Percentiles rank a stretch among this genome's conserved stretches.
phyloP scores from a whole-genome alignment of 2,113 vertebrate genomes.

The Melospiza melodia region DNA sequence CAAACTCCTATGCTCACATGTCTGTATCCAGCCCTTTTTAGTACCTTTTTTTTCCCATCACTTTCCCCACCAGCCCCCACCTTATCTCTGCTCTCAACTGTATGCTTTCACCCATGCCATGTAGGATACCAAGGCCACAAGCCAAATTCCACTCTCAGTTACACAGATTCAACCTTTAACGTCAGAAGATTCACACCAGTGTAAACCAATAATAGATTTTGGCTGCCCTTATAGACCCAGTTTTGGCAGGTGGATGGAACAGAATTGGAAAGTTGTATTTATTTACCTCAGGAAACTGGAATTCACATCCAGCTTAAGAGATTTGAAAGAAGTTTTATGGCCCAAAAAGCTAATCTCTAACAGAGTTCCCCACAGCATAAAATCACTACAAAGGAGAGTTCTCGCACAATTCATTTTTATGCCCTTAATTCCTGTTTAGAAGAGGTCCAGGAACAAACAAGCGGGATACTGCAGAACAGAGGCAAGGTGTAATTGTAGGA shows the following conservation, averaged over 20 bases:
- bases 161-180: background rate
- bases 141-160: constrained; percentile 32
- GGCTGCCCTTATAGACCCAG: background rate
- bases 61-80: background rate
- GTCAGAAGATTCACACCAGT: background rate
- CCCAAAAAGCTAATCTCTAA: constrained; percentile 16
- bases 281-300: constrained; percentile 27
- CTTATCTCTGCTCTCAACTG: background rate
- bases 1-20: background rate
- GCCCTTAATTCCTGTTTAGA: background rate
- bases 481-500: background rate
- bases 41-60: background rate
- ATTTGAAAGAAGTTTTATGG: constrained; percentile 9
- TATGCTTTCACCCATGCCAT: background rate
- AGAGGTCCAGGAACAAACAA: background rate
- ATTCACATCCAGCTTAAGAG: background rate
- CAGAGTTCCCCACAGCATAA: background rate
- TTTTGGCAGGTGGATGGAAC: background rate
- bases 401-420: background rate
- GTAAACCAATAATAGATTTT: constrained; percentile 46
- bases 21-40: background rate
- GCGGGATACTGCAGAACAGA: background rate
- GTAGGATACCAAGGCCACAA: background rate
- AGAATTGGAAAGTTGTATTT: background rate
- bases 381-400: background rate